Base-by-base conservation (phyloP, 2,113 vertebrate genomes). In the Natator depressus region DNA sequence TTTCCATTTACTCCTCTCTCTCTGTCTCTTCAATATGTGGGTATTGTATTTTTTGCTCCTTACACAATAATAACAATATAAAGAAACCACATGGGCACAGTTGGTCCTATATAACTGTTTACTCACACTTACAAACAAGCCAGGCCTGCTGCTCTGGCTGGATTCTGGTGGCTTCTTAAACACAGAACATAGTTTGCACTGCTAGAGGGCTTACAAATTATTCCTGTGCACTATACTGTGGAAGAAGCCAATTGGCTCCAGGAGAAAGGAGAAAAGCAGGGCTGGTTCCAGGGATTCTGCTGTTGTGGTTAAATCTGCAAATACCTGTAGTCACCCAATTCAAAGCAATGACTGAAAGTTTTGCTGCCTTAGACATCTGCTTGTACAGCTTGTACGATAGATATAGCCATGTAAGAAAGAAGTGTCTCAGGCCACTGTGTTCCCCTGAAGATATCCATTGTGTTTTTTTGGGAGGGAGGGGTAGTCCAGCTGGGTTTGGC, bases 11-110 rank as follows among this genome's bases (percentile, higher is more conserved):
- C 46, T 42, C 17, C 24, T 59, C 51, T 59, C 17, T n/a, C 82
- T 38, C n/a, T 87, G 62, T 51, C 22, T 42, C 25, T 65, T 46
- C 38, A 75, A 12, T 0, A 0, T 4, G 54, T 29, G 13, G 25
- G 25, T 47, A 29, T 27, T 47, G 46, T 25, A 29, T 17, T 46
- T 57, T 72, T 59, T 78, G 69, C 19, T 51, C 82, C 49, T 38
- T 62, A 31, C 8, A 7, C 1, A 82, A 57, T n/a, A 57, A 42
- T 55, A 82, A n/a, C 51, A 24, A 55, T 55, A 57, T 19, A 1
- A 59, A 81, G 24, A 81, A 51, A 53, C 16, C 42, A 49, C 49
- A 5, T 4, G 5, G 25, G 20, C n/a, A 25, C 4, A 47, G 46
- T 25, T 22, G n/a, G 72, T 22, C 24, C 65, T 38, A 57, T 82